Base-by-base conservation (phyloP, 1,140 invertebrate genomes). In the Tyrophagus putrescentiae region DNA sequence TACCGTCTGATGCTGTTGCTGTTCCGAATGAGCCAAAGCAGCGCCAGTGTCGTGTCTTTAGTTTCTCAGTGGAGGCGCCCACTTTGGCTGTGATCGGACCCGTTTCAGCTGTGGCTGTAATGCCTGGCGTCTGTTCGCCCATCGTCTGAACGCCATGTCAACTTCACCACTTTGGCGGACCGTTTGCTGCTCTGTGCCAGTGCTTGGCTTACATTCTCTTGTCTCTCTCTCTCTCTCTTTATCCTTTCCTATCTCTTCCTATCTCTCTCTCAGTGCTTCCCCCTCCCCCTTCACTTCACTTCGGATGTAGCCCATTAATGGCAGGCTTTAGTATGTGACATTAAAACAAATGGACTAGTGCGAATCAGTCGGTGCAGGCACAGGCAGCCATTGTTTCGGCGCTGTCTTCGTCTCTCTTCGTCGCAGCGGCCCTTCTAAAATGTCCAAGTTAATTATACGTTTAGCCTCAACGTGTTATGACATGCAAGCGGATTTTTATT, bases 381-480 rank as follows among this genome's bases (percentile, higher is more conserved):
- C n/a, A 48, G 18, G 31, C 45, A 48, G 45, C 45, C 45, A 9
- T 48, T 31, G 4, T 54, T 25, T 54, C 11, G 3, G n/a, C n/a
- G n/a, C n/a, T n/a, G n/a, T n/a, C n/a, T 23, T 50, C 45, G 27
- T 11, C 52, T 54, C 13, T 13, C 52, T 28, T 54, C n/a, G 52
- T n/a, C n/a, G n/a, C n/a, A n/a, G 13, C 6, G 7, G 6, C 7
- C 28, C 1, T 27, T 31, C 27, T 53, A 53, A 54, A 4, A 54
- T 54, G 52, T 54, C 52, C 52, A 54, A 54, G 13, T 54, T 54
- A 54, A 54, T 54, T 54, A 54, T 54, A 54, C 25, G 52, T 54
- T 54, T 54, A 27, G 27, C 52, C 25, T 54, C 52, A 13, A 54
- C 39, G 52, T 54, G 52, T 54, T 54, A 54, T 54, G 52, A 54